Evolutionary conservation across 2,113 vertebrate species (phyloP).

Genomic region (Tupaia chinensis): DNA sequence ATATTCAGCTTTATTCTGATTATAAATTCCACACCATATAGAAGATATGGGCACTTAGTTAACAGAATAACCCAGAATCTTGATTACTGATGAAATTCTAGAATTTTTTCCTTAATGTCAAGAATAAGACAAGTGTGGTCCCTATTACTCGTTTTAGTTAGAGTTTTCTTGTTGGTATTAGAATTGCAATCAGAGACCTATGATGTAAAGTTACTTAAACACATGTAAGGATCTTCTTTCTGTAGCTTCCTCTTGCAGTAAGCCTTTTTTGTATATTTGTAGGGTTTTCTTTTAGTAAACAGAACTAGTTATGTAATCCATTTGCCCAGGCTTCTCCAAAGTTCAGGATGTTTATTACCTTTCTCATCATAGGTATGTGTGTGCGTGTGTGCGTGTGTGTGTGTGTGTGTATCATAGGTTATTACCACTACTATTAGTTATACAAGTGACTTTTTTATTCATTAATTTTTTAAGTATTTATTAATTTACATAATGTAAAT

Average conservation of each 20-base stretch:
- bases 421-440: no score
- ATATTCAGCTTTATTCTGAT: neutral
- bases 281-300: neutral
- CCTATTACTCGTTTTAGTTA: neutral
- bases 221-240: neutral
- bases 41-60: neutral
- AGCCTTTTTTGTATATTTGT: neutral
- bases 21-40: neutral
- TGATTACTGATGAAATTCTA: neutral
- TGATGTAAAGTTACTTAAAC: neutral
- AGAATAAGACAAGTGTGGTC: neutral
- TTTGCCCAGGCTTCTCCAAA: neutral
- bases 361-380: neutral
- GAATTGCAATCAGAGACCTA: neutral
- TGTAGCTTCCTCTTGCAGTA: neutral
- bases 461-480: no score
- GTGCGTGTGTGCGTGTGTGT: no score
- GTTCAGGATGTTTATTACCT: neutral
- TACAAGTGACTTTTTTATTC: no score
- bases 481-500: no score
- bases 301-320: neutral
- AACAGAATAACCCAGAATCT: neutral
- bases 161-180: neutral
- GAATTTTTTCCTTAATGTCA: neutral
- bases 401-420: no score